phyloP scores from a whole-genome alignment of 2,888 invertebrate species.

The Spodoptera picta region DNA sequence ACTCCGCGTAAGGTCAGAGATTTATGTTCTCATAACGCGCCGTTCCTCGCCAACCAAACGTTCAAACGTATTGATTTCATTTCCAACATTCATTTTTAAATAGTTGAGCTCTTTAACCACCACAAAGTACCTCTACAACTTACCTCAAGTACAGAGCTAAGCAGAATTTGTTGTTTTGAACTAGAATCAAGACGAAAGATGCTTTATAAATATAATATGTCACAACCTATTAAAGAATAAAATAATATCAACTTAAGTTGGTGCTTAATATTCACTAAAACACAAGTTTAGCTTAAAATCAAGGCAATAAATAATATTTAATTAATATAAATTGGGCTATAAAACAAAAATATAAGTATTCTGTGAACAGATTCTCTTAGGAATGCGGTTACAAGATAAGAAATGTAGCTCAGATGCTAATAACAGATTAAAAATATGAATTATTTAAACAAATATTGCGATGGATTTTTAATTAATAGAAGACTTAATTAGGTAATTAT shows the following conservation, averaged over 20 bases:
- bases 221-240: conserved; percentile 27
- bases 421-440: conserved; percentile 56
- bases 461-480: conserved; percentile 61
- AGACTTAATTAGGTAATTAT: conserved; percentile 56
- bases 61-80: conserved; percentile 84
- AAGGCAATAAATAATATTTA: conserved; percentile 52
- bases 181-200: conserved; percentile 6
- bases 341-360: conserved; percentile 51
- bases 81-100: conserved; percentile 81
- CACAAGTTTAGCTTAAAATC: conserved; percentile 28
- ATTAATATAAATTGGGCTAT: conserved; percentile 56
- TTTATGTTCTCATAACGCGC: conserved; percentile 85
- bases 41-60: conserved; percentile 77
- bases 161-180: conserved; percentile 20
- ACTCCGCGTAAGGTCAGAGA: conserved; percentile 78
- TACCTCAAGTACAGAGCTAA: conserved; percentile 12
- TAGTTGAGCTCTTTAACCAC: conserved; percentile 57
- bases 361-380: conserved; percentile 34
- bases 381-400: conserved; percentile 54
- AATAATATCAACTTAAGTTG: conserved; percentile 25
- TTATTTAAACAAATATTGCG: conserved; percentile 54
- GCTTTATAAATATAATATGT: conserved; percentile 33
- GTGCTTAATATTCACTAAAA: conserved; percentile 40
- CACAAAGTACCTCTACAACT: conserved; percentile 40
- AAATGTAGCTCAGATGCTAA: conserved; percentile 48